Conservation (phyloP, 2,797 vertebrate genomes). For the Triplophysa yarkandensis region DNA sequence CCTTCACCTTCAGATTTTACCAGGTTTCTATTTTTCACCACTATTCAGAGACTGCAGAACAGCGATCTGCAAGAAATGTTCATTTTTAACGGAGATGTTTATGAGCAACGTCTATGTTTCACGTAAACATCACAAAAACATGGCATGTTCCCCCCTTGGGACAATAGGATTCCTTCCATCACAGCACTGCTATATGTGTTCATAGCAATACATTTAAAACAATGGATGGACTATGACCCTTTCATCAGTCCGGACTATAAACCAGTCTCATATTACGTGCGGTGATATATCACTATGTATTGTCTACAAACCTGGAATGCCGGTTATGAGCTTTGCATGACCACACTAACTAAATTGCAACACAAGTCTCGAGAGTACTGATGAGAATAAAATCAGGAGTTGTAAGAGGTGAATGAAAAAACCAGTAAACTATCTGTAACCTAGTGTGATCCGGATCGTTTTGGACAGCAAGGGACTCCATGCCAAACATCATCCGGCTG, state of each 20-base stretch:
- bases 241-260: slow-evolving; percentile 20
- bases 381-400: background rate
- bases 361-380: background rate
- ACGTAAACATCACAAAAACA: too few species aligned
- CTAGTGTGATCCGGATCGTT: background rate
- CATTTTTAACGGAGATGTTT: too few species aligned
- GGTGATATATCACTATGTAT: slow-evolving; percentile 16
- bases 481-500: slow-evolving; percentile 12
- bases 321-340: background rate
- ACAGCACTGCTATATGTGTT: slow-evolving; percentile 3
- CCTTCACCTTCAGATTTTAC: too few species aligned
- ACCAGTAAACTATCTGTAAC: background rate
- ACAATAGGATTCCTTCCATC: slow-evolving; percentile 6
- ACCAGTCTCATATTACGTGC: slow-evolving; percentile 7
- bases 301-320: slow-evolving; percentile 31
- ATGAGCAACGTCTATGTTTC: too few species aligned
- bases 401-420: background rate
- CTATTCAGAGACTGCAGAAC: too few species aligned
- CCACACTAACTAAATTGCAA: slow-evolving; percentile 23
- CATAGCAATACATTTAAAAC: slow-evolving; percentile 24
- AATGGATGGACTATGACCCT: slow-evolving; percentile 20
- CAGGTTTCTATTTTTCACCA: too few species aligned
- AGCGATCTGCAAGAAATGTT: too few species aligned
- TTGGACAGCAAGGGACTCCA: background rate
- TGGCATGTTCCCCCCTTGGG: background rate